Conservation (phyloP, 2,888 invertebrate genomes). For the Hecatera dysodea region DNA sequence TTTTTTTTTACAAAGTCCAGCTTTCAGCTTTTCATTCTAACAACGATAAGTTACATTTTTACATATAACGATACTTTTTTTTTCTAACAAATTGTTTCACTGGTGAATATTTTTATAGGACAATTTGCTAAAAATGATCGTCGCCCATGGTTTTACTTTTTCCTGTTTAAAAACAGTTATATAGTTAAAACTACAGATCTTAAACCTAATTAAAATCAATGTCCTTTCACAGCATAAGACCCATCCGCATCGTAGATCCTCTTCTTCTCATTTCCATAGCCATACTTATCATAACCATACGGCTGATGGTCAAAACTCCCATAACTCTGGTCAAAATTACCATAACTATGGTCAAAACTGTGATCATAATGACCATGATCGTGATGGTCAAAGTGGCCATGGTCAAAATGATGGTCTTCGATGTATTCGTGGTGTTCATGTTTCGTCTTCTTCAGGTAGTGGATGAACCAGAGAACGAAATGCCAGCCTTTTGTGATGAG, state of each 20-base stretch:
- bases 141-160: neutral
- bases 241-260: constrained; percentile 84
- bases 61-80: too few relatives aligned
- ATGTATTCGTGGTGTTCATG: constrained; percentile 77
- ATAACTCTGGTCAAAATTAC: constrained; percentile 64
- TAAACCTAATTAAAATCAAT: constrained; percentile 15
- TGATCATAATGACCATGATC: constrained; percentile 57
- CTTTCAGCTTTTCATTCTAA: too few relatives aligned
- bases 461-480: constrained; percentile 83
- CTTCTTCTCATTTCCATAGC: constrained; percentile 65
- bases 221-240: constrained; percentile 80
- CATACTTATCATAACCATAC: constrained; percentile 57
- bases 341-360: constrained; percentile 44
- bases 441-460: constrained; percentile 82
- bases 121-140: too few relatives aligned
- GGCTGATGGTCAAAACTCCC: constrained; percentile 46
- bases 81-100: too few relatives aligned
- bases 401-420: constrained; percentile 74
- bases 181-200: too few relatives aligned
- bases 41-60: too few relatives aligned
- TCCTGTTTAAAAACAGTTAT: too few relatives aligned
- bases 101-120: too few relatives aligned
- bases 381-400: constrained; percentile 59
- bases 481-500: constrained; percentile 83
- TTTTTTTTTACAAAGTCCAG: too few relatives aligned